These are phyloP conservation scores for Drosophila sordidapex DNA, from an alignment of 2,888 invertebrate genomes.

Conservation along the genomic window DNA sequence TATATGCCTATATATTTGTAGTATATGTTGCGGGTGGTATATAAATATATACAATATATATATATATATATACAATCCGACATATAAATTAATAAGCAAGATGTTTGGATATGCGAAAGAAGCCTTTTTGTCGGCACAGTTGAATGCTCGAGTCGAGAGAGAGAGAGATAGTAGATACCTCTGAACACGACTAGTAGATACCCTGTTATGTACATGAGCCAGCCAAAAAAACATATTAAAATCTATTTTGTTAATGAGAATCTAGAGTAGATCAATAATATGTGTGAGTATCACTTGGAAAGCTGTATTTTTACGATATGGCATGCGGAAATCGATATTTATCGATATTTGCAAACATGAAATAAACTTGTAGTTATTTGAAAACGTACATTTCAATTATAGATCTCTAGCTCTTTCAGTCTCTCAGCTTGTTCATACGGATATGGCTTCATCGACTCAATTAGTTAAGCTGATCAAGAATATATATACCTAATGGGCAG, in stretches of 20 bases:
- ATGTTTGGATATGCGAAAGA: neutral
- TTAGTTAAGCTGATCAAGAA: neutral
- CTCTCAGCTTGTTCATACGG: neutral
- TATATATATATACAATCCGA: neutral
- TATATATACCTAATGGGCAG: neutral
- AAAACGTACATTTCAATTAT: neutral
- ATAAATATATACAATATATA: too few species aligned
- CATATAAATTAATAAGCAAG: neutral
- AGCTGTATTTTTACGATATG: neutral
- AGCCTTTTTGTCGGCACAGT: neutral
- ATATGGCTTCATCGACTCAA: neutral
- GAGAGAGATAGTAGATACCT: neutral
- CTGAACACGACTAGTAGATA: neutral
- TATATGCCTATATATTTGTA: neutral
- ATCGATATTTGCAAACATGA: neutral
- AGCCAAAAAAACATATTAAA: neutral
- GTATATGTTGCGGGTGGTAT: neutral
- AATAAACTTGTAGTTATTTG: neutral
- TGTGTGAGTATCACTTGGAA: neutral
- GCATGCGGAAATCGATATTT: neutral
- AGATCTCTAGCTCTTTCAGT: neutral
- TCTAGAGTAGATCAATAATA: neutral
- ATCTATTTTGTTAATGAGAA: too few species aligned
- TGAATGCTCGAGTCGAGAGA: neutral
- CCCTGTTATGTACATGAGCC: neutral